Evolutionary conservation across 35 echinoderm and acorn worm species (phyloP).

Genomic region (Apostichopus japonicus): DNA sequence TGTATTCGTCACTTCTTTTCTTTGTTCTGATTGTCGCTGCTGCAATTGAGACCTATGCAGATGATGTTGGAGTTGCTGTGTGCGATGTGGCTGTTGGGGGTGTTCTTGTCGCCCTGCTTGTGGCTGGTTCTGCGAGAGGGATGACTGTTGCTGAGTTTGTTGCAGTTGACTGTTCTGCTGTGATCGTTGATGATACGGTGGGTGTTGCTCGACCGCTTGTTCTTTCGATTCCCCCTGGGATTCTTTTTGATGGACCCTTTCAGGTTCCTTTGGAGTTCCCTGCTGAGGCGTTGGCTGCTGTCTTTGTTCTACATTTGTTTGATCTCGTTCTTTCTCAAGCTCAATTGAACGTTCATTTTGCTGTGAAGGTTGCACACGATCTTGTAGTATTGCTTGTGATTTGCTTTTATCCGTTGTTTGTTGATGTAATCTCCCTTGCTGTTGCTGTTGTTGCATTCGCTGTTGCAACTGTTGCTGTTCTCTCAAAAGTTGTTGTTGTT

Average conservation of each 20-base stretch:
- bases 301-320: neutral
- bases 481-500: slow-evolving; percentile 22
- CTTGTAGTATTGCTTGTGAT: neutral
- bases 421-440: neutral
- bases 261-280: neutral
- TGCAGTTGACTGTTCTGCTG: neutral
- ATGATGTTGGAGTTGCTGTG: slow-evolving; percentile 9
- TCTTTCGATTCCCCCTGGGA: neutral
- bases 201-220: neutral
- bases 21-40: neutral
- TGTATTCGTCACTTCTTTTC: neutral
- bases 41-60: neutral
- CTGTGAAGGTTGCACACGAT: neutral
- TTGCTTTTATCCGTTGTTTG: neutral
- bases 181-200: slow-evolving; percentile 8
- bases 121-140: neutral
- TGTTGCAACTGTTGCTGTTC: slow-evolving; percentile 39
- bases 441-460: slow-evolving; percentile 41
- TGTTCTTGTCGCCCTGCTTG: neutral
- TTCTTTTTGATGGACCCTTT: neutral
- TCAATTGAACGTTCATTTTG: neutral
- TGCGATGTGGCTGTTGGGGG: neutral
- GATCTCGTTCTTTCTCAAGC: neutral
- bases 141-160: neutral
- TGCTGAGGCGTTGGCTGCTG: neutral